phyloP scores from a whole-genome alignment of 64 coral and sea anemone genomes.

The Anthopleura sola region DNA sequence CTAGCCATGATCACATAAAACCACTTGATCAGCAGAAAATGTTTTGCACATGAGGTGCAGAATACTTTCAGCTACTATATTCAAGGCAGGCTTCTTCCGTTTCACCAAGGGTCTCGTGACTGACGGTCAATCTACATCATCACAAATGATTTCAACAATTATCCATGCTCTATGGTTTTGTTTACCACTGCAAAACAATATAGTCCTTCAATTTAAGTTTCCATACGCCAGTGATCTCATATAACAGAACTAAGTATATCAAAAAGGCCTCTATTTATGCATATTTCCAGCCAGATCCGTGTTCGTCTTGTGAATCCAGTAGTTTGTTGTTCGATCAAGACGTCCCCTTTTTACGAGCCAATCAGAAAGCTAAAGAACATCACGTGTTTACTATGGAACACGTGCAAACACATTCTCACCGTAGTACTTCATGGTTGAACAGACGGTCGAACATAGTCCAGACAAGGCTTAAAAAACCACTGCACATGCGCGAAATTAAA shows the following conservation, averaged over 20 bases:
- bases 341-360: neutral
- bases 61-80: neutral
- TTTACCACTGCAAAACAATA: too few species aligned
- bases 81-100: neutral
- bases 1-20: conserved; percentile 50
- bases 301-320: neutral
- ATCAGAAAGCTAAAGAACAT: neutral
- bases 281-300: neutral
- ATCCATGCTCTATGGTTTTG: too few species aligned
- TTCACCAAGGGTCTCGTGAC: neutral
- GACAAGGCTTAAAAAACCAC: too few species aligned
- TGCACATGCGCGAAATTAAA: too few species aligned
- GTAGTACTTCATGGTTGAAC: too few species aligned
- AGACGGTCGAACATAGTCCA: too few species aligned
- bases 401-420: neutral
- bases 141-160: too few species aligned
- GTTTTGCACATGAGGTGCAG: conserved; percentile 30
- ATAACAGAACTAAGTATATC: neutral
- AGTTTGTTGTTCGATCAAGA: conserved; percentile 1
- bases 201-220: too few species aligned
- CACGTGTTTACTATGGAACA: neutral
- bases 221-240: neutral
- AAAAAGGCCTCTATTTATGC: neutral
- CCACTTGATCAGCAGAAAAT: conserved; percentile 33
- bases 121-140: too few species aligned